Evolutionary conservation across 2,797 vertebrate species (phyloP).

Genomic region (Pelochelys cantorii): DNA sequence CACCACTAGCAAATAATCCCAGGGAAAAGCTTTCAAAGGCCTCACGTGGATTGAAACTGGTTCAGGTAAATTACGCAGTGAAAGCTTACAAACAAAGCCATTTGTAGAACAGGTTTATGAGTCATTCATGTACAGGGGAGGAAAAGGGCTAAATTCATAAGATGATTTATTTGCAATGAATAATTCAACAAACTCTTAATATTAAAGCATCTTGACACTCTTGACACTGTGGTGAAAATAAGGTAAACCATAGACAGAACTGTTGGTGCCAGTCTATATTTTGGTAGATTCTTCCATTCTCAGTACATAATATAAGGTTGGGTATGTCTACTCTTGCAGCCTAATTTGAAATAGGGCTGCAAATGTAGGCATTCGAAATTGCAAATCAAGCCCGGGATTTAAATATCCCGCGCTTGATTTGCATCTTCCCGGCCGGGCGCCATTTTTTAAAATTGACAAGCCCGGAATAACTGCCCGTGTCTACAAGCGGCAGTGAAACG

Average conservation of each 20-base stretch:
- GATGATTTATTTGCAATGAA: background rate
- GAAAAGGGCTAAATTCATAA: background rate
- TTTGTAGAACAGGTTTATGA: background rate
- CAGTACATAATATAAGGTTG: rapidly evolving
- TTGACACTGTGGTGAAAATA: background rate
- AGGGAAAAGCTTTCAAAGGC: background rate
- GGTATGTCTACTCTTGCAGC: no score
- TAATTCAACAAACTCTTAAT: background rate
- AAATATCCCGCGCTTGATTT: no score
- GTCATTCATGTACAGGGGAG: background rate
- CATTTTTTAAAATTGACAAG: no score
- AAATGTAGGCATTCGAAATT: no score
- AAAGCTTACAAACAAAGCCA: background rate
- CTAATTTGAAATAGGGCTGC: no score
- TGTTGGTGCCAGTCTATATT: background rate
- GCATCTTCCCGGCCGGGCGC: no score
- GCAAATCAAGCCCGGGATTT: no score
- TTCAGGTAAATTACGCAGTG: background rate
- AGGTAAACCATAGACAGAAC: background rate
- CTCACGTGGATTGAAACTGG: background rate
- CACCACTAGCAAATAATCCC: background rate
- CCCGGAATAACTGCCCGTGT: no score
- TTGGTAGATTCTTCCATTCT: conserved; percentile 16
- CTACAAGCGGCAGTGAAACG: no score
- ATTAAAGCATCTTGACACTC: background rate